Evolutionary conservation across 2,797 vertebrate genomes (phyloP), one percentile per base, ranked within the genome.

Genomic region (Pseudochirops cupreus): DNA sequence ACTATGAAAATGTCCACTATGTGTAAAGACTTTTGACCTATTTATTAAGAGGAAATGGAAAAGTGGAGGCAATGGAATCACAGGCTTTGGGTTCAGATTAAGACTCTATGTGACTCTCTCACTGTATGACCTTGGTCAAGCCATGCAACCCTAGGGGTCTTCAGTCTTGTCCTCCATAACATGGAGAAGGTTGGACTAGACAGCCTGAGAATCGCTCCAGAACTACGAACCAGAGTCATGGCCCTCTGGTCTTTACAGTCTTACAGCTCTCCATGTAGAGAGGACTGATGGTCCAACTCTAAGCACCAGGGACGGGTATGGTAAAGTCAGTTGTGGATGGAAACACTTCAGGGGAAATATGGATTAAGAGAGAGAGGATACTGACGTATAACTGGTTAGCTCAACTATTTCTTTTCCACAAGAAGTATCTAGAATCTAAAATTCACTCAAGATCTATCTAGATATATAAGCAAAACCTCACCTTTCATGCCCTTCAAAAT

Each of bases 351-450:
- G 52, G 55, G 54, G 74, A 91, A 94, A 39, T 28, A 1, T 92
- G 92, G 90, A 93, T 6, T 39, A 57, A 56, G 11, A 58, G 56
- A 59, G 54, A 93, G 33, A n/a, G 74, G 91, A 91, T 56, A 59
- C n/a, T 21, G 9, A 82, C 24, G 9, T 95, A 58, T 89, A 7
- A 91, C 6, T n/a, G 93, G 54, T 7, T 92, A 67, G 95, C 24
- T 94, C 91, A 91, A 59, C n/a, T 56, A 89, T 39, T 67, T 92
- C n/a, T 2, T 29, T 89, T 16, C 87, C 54, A 93, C 31, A 89
- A 94, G 55, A 92, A 52, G 16, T 58, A 91, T 95, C 89, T 46
- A 90, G 90, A 56, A 92, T 90, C 62, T 91, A 62, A 93, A 92
- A 53, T 94, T 56, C 91, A 93, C 26, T 67, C 31, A n/a, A 94